Base-by-base conservation (phyloP, 2,888 invertebrate species). In the Tupiocoris notatus region DNA sequence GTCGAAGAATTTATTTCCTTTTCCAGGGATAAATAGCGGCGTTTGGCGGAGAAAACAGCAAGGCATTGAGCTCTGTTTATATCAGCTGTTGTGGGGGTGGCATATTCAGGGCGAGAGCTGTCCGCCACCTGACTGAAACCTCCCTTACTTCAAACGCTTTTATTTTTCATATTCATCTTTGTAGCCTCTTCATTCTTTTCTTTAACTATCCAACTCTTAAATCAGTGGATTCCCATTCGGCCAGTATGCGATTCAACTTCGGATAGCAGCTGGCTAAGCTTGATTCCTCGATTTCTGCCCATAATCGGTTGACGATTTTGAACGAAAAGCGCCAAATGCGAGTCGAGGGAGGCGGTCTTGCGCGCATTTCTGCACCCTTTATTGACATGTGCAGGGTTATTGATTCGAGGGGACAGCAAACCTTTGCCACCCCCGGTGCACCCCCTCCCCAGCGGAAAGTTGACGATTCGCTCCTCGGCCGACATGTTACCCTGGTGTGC, bases 401-500 rank as follows among this genome's bases (percentile, higher is more conserved):
- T 77, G 78, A 62, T 70, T 39, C 17, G 39, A 39, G 39, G 12
- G 39, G 39, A 39, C 39, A 39, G 39, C 12, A 12, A 12, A 39
- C 3, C n/a, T n/a, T n/a, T n/a, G 61, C 20, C 23, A 66, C 59
- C 21, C 57, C 59, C 16, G 23, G 21, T 20, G 18, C 54, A 16
- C 39, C 39, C 39, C 12, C 39, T 39, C 39, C 3, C 12, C 39
- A 17, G 2, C 7, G 59, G 3, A 3, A 18, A 58, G 66, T 71
- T 77, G 76, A 62, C 66, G 61, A 12, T n/a, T 70, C 75, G 62
- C 79, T 75, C 76, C 79, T 80, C 21, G 12, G 9, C 1, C 24
- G 56, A 75, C 67, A 77, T 79, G 77, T 54, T 67, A 59, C 67
- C 79, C 80, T 79, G 78, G 73, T 79, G 78, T 62, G 75, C 68